phyloP scores from a whole-genome alignment of 2,113 vertebrate genomes.

The human (Homo sapiens) region DNA sequence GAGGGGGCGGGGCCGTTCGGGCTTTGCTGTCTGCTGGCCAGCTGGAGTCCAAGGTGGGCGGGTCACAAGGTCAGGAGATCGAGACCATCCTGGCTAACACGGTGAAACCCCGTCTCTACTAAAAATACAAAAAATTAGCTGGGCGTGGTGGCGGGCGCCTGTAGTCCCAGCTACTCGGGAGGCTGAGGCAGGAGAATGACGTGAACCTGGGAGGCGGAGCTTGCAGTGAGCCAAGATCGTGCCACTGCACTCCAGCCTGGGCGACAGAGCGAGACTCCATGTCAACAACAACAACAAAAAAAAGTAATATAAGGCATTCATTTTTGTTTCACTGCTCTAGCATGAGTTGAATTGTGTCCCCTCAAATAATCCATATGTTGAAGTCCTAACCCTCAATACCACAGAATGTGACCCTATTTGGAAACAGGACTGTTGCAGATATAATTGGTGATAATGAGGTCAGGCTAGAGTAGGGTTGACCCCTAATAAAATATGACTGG shows the following conservation, averaged over 20 bases:
- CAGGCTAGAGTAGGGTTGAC: background rate
- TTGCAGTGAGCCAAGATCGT: no score
- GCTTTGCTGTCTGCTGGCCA: fast-evolving
- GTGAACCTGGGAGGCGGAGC: no score
- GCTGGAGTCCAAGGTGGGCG: no score
- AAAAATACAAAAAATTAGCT: no score
- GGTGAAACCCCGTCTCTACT: no score
- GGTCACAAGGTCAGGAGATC: no score
- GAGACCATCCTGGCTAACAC: no score
- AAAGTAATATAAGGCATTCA: background rate
- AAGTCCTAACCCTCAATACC: background rate
- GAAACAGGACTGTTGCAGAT: background rate
- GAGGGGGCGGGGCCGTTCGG: background rate
- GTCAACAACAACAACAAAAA: background rate
- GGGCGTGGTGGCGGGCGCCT: no score
- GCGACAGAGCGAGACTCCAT: no score
- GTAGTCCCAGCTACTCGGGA: no score
- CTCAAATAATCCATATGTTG: background rate
- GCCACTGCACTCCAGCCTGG: no score
- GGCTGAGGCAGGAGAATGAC: no score
- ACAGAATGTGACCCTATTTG: background rate
- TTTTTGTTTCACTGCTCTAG: background rate
- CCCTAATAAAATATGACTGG: background rate
- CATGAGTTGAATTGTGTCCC: background rate
- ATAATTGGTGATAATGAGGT: background rate